Evolutionary conservation across 2,888 invertebrate genomes (phyloP), one percentile per base, ranked within the genome.

Genomic region (Diabrotica balteata): DNA sequence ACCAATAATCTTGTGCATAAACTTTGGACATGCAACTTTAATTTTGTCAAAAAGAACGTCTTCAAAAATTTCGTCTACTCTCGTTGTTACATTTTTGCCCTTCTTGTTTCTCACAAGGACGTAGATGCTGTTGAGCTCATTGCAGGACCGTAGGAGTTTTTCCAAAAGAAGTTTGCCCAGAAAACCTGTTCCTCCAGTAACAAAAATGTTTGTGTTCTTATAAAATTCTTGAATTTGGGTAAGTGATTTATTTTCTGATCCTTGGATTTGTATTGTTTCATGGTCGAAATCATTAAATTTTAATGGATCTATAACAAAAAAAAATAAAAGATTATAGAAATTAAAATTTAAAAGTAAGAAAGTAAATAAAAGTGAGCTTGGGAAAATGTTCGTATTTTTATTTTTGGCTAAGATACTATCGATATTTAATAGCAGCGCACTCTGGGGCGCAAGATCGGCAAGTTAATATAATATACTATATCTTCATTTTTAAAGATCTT

Each of bases 11-110:
- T 87, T 87, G 76, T 88, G 88, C 7, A 88, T 85, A n/a, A 89
- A 90, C 74, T 90, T 90, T 0, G 90, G 90, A 52, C 86, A 86
- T 62, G 84, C 85, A 57, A 86, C 84, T 52, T 86, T 87, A 22
- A 89, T 83, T 72, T 82, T 83, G 0, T 85, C 83, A 76, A 90
- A 91, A 0, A 90, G 89, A 32, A 88, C 86, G 75, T 91, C 90
- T 10, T 90, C 89, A 72, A 92, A 90, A 11, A 92, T 86, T 72
- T 90, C 88, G 8, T 90, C 90, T 59, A 91, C 82, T 65, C 93
- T 86, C 1, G 89, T 87, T 73, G 88, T 87, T 52, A 89, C 85
- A 73, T 89, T 88, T 79, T 90, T 90, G 0, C 85, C 91, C 80
- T 87, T 87, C 78, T 90, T 90, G 45, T 84, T 79, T 58, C 90